phyloP scores from a whole-genome alignment of 2,888 invertebrate species.

The Zaprionus bogoriensis region DNA sequence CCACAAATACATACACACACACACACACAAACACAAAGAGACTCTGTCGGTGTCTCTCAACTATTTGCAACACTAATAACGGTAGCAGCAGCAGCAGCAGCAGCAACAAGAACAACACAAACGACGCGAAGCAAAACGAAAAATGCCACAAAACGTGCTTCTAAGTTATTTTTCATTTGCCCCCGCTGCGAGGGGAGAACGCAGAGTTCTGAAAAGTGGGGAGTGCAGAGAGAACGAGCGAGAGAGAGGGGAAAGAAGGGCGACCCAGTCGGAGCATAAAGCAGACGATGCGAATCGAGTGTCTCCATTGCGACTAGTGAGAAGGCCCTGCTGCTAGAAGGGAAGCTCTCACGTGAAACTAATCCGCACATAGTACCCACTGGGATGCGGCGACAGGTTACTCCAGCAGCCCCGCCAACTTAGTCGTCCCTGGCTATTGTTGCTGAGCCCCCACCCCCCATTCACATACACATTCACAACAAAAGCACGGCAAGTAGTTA shows the following conservation, averaged over 20 bases:
- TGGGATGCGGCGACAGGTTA: background rate
- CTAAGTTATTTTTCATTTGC: constrained; percentile 78
- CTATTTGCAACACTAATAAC: constrained; percentile 48
- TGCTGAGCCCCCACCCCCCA: background rate
- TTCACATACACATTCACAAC: constrained; percentile 26
- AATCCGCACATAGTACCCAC: background rate
- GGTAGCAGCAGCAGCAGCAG: constrained; percentile 25
- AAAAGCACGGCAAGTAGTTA: constrained; percentile 47
- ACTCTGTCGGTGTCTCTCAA: constrained; percentile 15
- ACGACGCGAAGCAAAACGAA: constrained; percentile 38
- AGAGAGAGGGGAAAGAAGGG: background rate
- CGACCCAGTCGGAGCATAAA: background rate
- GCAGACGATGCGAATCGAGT: background rate
- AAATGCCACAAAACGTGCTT: constrained; percentile 77
- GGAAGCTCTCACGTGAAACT: background rate
- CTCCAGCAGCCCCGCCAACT: background rate
- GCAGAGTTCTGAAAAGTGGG: too few relatives aligned
- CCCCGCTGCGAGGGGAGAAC: constrained; percentile 14
- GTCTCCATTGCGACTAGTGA: background rate
- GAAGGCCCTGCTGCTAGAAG: background rate
- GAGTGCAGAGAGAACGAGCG: background rate
- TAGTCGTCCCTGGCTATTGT: constrained; percentile 14
- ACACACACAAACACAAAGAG: background rate
- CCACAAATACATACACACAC: background rate
- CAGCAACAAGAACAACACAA: constrained; percentile 11